Conservation (phyloP, 2,113 vertebrate genomes). For the rat (Rattus norvegicus) region GRCr8 NC_086024.1:22008501-22009000, state of each 20-base stretch:
- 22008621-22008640: background rate
- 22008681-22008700: conserved; percentile 42
- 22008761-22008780: conserved; percentile 96
- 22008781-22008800: conserved; percentile 97
- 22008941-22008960: conserved; percentile 99
- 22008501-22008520: background rate
- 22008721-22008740: conserved; percentile 97
- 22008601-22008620: conserved; percentile 14
- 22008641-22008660: conserved; percentile 32
- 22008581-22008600: conserved; percentile 17
- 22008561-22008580: conserved; percentile 19
- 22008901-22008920: conserved; percentile 99
- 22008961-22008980: conserved; percentile 93
- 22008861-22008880: conserved; percentile 96
- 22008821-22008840: conserved; percentile 98
- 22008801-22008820: conserved; percentile 97
- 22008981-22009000: background rate
- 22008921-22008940: conserved; percentile 98
- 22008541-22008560: conserved; percentile 26
- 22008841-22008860: conserved; percentile 99
- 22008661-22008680: background rate
- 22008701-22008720: conserved; percentile 93
- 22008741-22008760: conserved; percentile 98
- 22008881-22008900: conserved; percentile 97
- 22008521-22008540: background rate